phyloP scores from a whole-genome alignment of 1,140 invertebrate species.

The Drosophila bipectinata region DNA sequence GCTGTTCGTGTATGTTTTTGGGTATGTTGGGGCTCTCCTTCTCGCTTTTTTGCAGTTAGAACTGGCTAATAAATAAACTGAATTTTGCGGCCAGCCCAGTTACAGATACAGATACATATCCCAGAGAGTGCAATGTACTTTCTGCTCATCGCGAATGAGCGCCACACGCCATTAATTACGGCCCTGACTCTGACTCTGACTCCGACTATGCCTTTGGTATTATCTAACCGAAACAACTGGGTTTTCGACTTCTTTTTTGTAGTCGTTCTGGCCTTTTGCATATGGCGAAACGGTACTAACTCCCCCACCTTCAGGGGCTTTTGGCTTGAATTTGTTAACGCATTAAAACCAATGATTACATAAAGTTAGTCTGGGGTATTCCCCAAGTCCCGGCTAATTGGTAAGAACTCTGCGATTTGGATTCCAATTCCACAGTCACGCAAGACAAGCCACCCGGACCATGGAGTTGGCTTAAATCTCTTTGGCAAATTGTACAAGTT shows the following conservation, averaged over 20 bases:
- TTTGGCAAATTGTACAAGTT: constrained; percentile 61
- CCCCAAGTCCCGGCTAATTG: constrained; percentile 20
- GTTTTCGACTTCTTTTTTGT: constrained; percentile 8
- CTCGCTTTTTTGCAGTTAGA: constrained; percentile 66
- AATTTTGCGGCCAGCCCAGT: constrained; percentile 45
- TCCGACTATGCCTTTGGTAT: constrained; percentile 26
- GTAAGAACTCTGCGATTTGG: constrained; percentile 36
- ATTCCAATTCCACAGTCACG: constrained; percentile 39
- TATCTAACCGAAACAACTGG: constrained; percentile 51
- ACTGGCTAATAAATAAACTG: constrained; percentile 47
- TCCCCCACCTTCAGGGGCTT: constrained; percentile 1
- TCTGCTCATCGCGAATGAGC: constrained; percentile 53
- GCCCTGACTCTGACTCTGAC: constrained; percentile 6
- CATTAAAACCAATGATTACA: constrained; percentile 76
- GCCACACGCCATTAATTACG: constrained; percentile 81
- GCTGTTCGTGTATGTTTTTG: constrained; percentile 21
- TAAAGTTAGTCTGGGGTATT: constrained; percentile 32
- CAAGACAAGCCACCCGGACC: constrained; percentile 9
- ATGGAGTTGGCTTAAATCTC: background rate
- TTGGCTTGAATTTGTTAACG: constrained; percentile 57
- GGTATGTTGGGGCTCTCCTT: constrained; percentile 7
- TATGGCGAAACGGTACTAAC: constrained; percentile 48
- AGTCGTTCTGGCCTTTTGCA: constrained; percentile 54
- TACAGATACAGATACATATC: constrained; percentile 6
- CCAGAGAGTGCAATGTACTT: constrained; percentile 74